phyloP scores from a whole-genome alignment of 2,888 invertebrate genomes.

The Pogonocherus hispidulus region DNA sequence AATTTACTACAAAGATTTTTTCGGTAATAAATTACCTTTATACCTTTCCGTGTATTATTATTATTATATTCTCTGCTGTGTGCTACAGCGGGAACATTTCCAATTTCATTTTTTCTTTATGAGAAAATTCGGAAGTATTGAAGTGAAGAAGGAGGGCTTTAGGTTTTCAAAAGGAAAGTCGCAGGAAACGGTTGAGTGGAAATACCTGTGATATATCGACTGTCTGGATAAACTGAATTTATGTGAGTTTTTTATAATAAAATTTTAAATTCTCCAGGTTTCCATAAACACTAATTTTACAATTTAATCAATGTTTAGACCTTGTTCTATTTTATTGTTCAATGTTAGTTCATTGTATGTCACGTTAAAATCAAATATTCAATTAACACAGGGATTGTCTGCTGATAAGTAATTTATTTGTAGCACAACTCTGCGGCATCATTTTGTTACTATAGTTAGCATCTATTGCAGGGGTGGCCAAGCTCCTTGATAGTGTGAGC shows the following conservation, averaged over 20 bases:
- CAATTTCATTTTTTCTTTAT: slow-evolving; percentile 17
- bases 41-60: slow-evolving; percentile 3
- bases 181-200: slow-evolving; percentile 6
- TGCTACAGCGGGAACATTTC: background rate
- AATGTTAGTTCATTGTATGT: too few relatives aligned
- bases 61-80: background rate
- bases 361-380: too few relatives aligned
- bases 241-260: background rate
- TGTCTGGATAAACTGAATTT: slow-evolving; percentile 12
- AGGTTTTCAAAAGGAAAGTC: background rate
- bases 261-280: background rate
- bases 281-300: background rate
- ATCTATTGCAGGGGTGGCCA: too few relatives aligned
- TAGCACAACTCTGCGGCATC: too few relatives aligned
- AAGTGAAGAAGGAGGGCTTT: background rate
- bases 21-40: background rate
- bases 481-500: too few relatives aligned
- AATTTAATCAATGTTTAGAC: too few relatives aligned
- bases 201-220: slow-evolving; percentile 15
- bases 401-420: too few relatives aligned
- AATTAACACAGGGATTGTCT: too few relatives aligned
- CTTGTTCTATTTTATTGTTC: too few relatives aligned
- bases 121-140: background rate
- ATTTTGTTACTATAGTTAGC: too few relatives aligned
- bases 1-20: slow-evolving; percentile 6